These are phyloP conservation scores for Caligus rogercresseyi DNA, from an alignment of 1,140 invertebrate genomes.

Conservation along the genomic window DNA sequence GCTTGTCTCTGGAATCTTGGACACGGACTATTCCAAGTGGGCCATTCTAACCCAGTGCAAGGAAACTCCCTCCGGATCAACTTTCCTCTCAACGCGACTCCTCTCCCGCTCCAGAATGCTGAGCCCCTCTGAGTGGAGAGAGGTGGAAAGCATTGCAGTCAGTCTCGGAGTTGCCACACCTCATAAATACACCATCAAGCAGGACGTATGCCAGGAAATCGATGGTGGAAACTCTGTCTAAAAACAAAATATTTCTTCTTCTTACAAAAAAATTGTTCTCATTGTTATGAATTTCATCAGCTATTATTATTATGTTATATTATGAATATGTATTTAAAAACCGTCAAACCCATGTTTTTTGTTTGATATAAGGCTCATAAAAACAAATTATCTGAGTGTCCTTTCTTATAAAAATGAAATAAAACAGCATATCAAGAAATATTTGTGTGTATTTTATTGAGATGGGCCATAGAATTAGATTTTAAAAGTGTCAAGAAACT, in stretches of 20 bases:
- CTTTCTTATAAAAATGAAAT: too few species aligned
- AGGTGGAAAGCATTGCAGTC: neutral
- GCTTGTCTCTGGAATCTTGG: slow-evolving; percentile 1
- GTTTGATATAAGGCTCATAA: too few species aligned
- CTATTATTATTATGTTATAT: neutral
- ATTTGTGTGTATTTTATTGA: too few species aligned
- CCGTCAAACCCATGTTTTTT: too few species aligned
- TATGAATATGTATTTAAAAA: too few species aligned
- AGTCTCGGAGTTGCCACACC: neutral
- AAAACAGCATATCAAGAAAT: too few species aligned
- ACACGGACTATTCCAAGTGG: slow-evolving; percentile 12
- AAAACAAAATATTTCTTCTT: neutral
- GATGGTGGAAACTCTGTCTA: neutral
- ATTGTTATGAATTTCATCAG: neutral
- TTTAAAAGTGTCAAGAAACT: too few species aligned
- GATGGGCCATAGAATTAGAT: too few species aligned
- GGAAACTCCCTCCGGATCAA: neutral
- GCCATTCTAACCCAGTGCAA: slow-evolving; percentile 4
- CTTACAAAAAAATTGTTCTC: neutral
- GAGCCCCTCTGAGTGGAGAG: neutral
- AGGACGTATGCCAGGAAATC: slow-evolving; percentile 6
- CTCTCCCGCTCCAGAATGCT: neutral
- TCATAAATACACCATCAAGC: slow-evolving; percentile 3
- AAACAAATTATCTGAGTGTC: too few species aligned
- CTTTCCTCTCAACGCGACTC: slow-evolving; percentile 5